Base-by-base conservation (phyloP, 2,113 vertebrate species). In the Macquaria ambigua region DNA sequence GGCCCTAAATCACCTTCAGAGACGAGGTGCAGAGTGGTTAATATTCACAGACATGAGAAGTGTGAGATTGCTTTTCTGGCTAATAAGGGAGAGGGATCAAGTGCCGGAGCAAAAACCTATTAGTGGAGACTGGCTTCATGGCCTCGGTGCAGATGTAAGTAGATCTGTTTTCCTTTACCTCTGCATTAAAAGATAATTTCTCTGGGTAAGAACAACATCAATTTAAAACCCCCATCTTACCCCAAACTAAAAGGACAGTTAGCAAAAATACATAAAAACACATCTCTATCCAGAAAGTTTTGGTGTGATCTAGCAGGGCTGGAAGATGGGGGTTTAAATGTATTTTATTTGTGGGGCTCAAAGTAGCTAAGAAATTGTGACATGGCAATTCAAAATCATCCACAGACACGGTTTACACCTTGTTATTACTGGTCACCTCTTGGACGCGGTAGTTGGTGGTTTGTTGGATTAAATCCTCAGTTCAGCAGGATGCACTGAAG, bases 61-160 rank as follows among this genome's bases (percentile, higher is more conserved):
- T 82, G 77, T 83, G 79, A 84, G 82, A 85, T 79, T 84, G 84
- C 82, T 88, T 89, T 81, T 86, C 78, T 83, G 48, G 62, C 79
- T 84, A 77, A 69, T 88, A 81, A 85, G 48, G 48, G 74, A 81
- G 75, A 75, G 68, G 46, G 79, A 71, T 73, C 62, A 87, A 89
- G 48, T 77, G 68, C 37, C 43, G 21, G 73, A 78, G 79, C 31
- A 77, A 68, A 83, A 76, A 56, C 50, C 77, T 69, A 50, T 61
- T 90, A 84, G 67, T 56, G 43, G 43, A 73, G 23, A 21, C 37
- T 50, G 31, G 31, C 31, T 41, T 68, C 69, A 34, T 16, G 14
- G 41, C n/a, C 37, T 37, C 43, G 41, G 66, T 46, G 61, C 28
- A 62, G 31, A 85, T 83, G 66, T 72, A 71, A 78, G 59, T 61